phyloP scores from a whole-genome alignment of 2,113 vertebrate genomes.

The Pontoporia blainvillei region DNA sequence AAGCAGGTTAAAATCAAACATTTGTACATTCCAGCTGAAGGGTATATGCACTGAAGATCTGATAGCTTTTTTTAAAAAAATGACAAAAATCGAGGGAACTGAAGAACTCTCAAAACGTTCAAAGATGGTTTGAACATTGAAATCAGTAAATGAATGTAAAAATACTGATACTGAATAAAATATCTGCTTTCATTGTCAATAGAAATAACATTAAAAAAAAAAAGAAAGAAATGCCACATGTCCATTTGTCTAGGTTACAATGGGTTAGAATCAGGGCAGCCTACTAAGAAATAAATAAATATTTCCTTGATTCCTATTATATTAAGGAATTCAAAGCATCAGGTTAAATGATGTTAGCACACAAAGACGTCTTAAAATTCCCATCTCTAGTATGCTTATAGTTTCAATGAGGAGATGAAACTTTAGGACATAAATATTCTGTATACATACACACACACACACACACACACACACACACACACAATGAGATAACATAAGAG shows the following conservation, averaged over 20 bases:
- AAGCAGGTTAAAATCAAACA: conserved; percentile 42
- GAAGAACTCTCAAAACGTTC: background rate
- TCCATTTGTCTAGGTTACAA: background rate
- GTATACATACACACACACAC: background rate
- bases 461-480: background rate
- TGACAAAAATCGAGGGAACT: background rate
- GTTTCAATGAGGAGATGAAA: background rate
- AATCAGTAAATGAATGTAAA: background rate
- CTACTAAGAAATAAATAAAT: background rate
- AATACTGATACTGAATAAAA: background rate
- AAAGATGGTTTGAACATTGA: background rate
- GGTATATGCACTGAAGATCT: background rate
- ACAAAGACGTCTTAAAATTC: background rate
- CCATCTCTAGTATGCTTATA: background rate
- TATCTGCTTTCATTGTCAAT: background rate
- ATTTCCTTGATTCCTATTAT: background rate
- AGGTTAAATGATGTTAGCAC: background rate
- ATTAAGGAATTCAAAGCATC: background rate
- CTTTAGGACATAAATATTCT: background rate
- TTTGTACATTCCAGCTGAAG: background rate
- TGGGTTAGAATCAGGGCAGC: background rate
- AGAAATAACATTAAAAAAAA: background rate
- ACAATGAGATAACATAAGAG: background rate
- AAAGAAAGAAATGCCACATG: background rate
- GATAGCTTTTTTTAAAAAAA: background rate